Evolutionary conservation across 2,113 vertebrate species (phyloP).

Genomic region (Cricetomys ansorgei): DNA sequence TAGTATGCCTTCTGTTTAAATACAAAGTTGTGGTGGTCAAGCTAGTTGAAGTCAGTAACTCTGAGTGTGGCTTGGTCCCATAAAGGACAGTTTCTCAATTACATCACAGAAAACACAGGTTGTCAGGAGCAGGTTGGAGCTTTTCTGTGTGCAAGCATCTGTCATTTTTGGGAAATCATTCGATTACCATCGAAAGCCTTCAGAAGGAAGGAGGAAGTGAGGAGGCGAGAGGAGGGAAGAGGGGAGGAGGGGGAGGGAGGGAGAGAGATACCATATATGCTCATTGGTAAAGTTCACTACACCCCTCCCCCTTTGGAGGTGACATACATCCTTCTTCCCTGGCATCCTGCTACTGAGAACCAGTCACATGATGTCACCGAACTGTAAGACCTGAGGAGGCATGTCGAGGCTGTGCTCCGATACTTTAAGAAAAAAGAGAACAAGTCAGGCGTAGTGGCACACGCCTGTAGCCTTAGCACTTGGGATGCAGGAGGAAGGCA

Average conservation of each 20-base stretch:
- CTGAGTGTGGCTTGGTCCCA: neutral
- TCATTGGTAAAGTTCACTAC: too few species aligned
- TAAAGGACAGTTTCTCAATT: neutral
- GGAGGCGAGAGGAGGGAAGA: too few species aligned
- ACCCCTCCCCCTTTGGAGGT: neutral
- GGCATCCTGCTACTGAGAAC: neutral
- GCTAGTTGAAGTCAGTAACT: neutral
- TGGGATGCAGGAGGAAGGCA: neutral
- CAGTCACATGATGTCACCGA: neutral
- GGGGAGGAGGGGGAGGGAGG: neutral
- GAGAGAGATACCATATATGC: neutral
- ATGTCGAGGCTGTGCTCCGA: neutral
- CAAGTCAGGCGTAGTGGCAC: neutral
- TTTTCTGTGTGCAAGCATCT: neutral
- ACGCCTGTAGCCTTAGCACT: neutral
- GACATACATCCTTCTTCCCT: neutral
- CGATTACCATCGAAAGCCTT: neutral
- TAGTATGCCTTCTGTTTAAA: constrained; percentile 39
- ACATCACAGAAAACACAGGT: neutral
- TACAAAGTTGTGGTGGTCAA: constrained; percentile 1
- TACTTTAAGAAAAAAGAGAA: constrained; percentile 16
- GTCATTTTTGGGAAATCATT: neutral
- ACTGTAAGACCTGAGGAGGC: neutral
- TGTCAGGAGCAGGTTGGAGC: neutral
- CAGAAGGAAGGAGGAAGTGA: neutral